Conservation (phyloP, 2,113 vertebrate genomes). For the Misgurnus anguillicaudatus region DNA sequence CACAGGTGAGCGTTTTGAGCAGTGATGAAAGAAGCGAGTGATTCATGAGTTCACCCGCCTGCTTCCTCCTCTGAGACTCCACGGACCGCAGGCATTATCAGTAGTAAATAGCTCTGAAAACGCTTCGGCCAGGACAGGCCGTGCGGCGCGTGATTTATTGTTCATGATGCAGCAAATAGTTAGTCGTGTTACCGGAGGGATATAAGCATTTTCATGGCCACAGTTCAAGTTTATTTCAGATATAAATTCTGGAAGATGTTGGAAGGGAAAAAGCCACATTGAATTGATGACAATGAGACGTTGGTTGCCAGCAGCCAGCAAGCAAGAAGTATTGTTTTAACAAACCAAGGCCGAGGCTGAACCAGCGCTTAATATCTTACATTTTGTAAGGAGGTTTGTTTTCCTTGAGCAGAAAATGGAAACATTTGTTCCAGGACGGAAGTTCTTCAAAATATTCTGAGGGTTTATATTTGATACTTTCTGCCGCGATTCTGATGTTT, state of each 20-base stretch:
- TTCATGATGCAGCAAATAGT: slow-evolving; percentile 58
- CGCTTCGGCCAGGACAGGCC: slow-evolving; percentile 53
- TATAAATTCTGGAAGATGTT: slow-evolving; percentile 64
- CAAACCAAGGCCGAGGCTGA: slow-evolving; percentile 55
- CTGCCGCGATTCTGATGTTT: slow-evolving; percentile 4
- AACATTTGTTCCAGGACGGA: slow-evolving; percentile 7
- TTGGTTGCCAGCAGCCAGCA: slow-evolving; percentile 61
- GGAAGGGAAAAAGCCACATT: slow-evolving; percentile 57
- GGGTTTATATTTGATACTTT: background rate
- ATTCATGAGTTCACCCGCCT: slow-evolving; percentile 63
- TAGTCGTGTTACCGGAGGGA: slow-evolving; percentile 58
- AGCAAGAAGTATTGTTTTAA: slow-evolving; percentile 62
- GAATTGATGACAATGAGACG: slow-evolving; percentile 60
- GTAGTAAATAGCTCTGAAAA: slow-evolving; percentile 68
- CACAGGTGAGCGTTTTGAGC: slow-evolving; percentile 26
- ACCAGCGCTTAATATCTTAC: slow-evolving; percentile 43
- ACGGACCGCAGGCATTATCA: slow-evolving; percentile 64
- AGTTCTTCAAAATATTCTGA: background rate
- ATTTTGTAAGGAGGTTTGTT: slow-evolving; percentile 33
- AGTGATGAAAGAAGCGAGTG: slow-evolving; percentile 55
- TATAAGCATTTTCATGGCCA: slow-evolving; percentile 71
- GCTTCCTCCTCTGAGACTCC: slow-evolving; percentile 42
- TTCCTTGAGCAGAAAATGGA: slow-evolving; percentile 20
- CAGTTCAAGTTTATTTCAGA: slow-evolving; percentile 71
- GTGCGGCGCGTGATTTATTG: slow-evolving; percentile 62